phyloP scores from a whole-genome alignment of 2,888 invertebrate genomes.

The Physocephala rufipes region DNA sequence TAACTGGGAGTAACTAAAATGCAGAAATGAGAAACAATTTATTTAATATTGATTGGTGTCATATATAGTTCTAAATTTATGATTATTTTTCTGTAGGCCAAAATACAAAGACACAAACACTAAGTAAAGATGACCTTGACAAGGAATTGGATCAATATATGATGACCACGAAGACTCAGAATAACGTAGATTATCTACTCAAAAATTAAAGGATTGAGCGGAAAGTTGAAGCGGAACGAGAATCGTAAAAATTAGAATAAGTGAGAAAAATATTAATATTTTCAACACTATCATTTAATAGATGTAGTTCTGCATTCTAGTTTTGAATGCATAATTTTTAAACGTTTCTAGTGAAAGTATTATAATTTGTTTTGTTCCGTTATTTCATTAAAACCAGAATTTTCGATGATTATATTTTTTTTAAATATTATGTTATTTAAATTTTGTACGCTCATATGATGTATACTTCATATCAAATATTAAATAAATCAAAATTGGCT shows the following conservation, averaged over 20 bases:
- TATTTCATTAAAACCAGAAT: no score
- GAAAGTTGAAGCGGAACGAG: background rate
- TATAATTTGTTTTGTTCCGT: no score
- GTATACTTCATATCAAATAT: no score
- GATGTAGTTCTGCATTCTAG: no score
- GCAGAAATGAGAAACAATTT: slow-evolving; percentile 6
- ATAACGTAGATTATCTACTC: slow-evolving; percentile 55
- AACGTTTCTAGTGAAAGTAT: no score
- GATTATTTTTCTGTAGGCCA: slow-evolving; percentile 48
- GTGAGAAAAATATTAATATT: no score
- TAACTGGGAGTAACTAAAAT: slow-evolving; percentile 9
- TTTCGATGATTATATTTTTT: no score
- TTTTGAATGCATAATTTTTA: no score
- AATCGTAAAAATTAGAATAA: background rate
- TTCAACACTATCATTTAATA: no score
- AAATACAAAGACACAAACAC: slow-evolving; percentile 42
- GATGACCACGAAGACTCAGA: slow-evolving; percentile 70
- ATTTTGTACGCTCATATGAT: no score
- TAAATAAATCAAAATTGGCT: no score
- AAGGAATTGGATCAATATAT: slow-evolving; percentile 78
- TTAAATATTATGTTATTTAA: no score
- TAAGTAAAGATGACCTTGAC: slow-evolving; percentile 73
- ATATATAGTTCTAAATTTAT: slow-evolving; percentile 7
- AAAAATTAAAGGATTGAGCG: slow-evolving; percentile 46
- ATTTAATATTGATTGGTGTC: background rate